Conservation (phyloP, 2,113 vertebrate species). For the Eretmochelys imbricata region DNA sequence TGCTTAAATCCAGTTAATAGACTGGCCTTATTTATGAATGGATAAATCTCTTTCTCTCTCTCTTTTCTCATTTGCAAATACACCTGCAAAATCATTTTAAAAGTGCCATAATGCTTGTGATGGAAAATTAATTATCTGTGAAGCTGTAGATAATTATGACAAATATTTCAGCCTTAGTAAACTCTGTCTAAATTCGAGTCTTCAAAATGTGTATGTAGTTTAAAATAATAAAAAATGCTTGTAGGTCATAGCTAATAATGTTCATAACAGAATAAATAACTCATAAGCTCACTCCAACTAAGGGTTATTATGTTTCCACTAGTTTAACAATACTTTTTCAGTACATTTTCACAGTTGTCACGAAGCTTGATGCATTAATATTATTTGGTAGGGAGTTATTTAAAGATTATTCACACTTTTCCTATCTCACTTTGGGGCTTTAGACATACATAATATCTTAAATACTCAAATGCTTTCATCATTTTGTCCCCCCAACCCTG, state of each 20-base stretch:
- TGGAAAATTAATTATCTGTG: background rate
- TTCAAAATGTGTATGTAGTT: background rate
- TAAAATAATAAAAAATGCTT: background rate
- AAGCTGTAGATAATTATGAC: background rate
- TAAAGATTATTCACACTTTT: conserved; percentile 32
- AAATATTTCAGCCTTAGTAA: background rate
- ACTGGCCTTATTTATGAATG: background rate
- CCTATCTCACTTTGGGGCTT: conserved; percentile 24
- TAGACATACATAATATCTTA: background rate
- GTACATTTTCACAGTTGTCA: conserved; percentile 32
- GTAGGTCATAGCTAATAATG: background rate
- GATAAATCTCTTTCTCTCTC: background rate
- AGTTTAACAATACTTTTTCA: conserved; percentile 2
- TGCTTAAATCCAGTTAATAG: background rate
- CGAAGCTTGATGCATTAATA: background rate
- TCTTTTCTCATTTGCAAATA: background rate
- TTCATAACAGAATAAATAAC: background rate
- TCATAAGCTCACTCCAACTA: background rate
- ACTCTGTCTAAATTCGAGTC: background rate
- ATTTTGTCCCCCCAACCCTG: background rate
- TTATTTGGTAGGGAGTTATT: conserved; percentile 22
- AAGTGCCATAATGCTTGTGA: background rate
- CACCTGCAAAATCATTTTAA: background rate
- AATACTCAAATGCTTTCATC: conserved; percentile 4
- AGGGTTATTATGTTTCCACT: background rate